Conservation (phyloP, 2,797 vertebrate genomes). For the Lacerta viridis region DNA sequence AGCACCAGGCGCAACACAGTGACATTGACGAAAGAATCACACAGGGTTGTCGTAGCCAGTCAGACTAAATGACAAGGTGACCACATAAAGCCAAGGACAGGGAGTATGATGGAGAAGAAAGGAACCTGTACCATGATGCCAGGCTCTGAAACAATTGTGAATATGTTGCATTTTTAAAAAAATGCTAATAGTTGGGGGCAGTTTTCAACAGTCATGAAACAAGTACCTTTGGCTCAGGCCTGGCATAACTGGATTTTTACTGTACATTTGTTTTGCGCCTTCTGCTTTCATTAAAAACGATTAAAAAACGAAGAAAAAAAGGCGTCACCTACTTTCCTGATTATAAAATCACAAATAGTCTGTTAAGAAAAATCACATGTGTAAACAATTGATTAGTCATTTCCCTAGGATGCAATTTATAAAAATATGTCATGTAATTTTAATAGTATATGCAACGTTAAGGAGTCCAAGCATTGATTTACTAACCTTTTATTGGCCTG, state of each 20-base stretch:
- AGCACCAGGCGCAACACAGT: neutral
- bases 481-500: conserved; percentile 78
- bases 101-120: neutral
- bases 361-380: conserved; percentile 37
- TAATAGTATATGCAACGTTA: conserved; percentile 72
- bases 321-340: neutral
- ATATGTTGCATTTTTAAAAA: neutral
- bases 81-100: neutral
- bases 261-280: neutral
- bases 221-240: neutral
- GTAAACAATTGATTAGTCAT: conserved; percentile 55
- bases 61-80: neutral
- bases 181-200: neutral
- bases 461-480: conserved; percentile 72
- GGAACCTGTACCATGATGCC: neutral
- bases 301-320: neutral
- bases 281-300: conserved; percentile 13
- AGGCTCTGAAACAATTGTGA: neutral
- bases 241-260: neutral
- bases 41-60: neutral
- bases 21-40: neutral
- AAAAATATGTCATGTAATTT: conserved; percentile 77
- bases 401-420: conserved; percentile 70
- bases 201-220: neutral
- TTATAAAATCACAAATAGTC: conserved; percentile 11